These are phyloP conservation scores for Erinaceus europaeus DNA, from an alignment of 2,113 vertebrate genomes.

Conservation along the genomic window DNA sequence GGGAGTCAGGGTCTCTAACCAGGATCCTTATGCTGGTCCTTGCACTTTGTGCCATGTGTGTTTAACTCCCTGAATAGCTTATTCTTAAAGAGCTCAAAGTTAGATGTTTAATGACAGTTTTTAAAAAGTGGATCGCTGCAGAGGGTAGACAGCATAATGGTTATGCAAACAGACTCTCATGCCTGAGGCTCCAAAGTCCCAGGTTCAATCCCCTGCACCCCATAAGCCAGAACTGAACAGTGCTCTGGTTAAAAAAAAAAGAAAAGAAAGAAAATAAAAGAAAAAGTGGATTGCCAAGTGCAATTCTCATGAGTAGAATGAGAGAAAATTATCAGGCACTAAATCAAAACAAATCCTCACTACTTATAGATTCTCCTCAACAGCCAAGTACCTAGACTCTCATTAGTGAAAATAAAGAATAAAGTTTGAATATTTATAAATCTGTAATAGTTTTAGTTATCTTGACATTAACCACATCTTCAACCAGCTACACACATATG, in stretches of 20 bases:
- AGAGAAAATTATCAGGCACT: background rate
- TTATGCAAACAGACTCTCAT: no score
- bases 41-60: no score
- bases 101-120: no score
- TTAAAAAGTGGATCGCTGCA: no score
- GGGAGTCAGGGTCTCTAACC: no score
- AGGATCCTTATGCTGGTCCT: no score
- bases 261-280: background rate
- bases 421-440: background rate
- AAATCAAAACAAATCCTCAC: background rate
- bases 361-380: background rate
- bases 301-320: background rate
- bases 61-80: no score
- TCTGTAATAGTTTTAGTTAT: conserved; percentile 21
- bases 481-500: background rate
- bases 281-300: background rate
- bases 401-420: background rate
- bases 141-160: no score
- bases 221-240: no score
- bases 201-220: no score
- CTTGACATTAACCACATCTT: conserved; percentile 3
- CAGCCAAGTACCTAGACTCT: background rate
- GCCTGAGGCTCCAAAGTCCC: no score
- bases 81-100: no score
- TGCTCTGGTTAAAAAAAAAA: background rate